Evolutionary conservation across 2,113 vertebrate species (phyloP), one percentile per base, ranked within the genome.

Genomic region (Prunella himalayana): DNA sequence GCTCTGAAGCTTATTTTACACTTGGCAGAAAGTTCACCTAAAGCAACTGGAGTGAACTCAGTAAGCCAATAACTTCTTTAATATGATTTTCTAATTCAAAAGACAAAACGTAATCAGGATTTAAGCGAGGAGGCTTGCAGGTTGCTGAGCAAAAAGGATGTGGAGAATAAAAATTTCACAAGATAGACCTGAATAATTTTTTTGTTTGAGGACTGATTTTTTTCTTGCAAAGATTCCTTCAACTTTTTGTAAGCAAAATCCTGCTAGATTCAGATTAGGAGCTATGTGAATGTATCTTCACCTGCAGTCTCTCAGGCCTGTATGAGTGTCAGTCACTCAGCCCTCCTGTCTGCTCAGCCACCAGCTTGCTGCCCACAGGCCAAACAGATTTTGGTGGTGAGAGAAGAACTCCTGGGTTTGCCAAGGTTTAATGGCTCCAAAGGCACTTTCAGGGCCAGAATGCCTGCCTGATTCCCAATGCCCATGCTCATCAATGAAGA

Each of bases 1-100:
- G 60, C 56, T 79, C 61, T 82, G 25, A 82, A 87, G 56, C 49
- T 85, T 77, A 53, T 75, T 95, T 81, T 87, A 77, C 21, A 77
- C 82, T 79, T 91, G 75, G 63, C 84, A 92, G 30, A 30, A 92
- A 69, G 39, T 35, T 88, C 19, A 59, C 57, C 63, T 42, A 54
- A 79, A 89, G 30, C 70, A 90, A 84, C 54, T 35, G 28, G 41
- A 88, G 35, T 59, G 45, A 75, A 94, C 20, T 75, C 72, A 77
- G 42, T 37, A 54, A 86, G 69, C 44, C 83, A 90, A 3, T 57
- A 79, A 76, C 60, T 56, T 64, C n/a, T 39, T 69, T 35, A 77
- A 70, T 45, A 64, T 1, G 11, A 63, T 84, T 71, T 94, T 84
- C 77, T 61, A 77, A 71, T 72, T 72, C 49, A 76, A 75, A 86